phyloP scores from a whole-genome alignment of 2,113 vertebrate species.

The Serinus canaria region DNA sequence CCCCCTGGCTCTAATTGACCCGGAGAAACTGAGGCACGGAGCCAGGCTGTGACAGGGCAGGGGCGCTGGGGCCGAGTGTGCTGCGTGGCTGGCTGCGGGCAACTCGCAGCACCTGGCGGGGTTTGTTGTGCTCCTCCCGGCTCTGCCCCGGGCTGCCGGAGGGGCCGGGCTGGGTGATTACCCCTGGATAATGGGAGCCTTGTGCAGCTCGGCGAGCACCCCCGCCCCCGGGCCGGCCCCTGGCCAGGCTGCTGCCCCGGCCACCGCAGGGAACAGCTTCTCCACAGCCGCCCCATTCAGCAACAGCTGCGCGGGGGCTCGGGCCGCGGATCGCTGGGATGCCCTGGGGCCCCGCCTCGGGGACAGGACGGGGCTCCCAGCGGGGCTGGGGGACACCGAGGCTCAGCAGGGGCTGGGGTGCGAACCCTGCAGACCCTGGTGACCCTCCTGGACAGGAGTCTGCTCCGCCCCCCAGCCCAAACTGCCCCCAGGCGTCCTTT shows the following conservation, averaged over 20 bases:
- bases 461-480: not conserved
- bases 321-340: fast-evolving
- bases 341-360: not conserved
- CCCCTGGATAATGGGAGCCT: not conserved
- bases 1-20: not conserved
- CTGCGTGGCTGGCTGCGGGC: fast-evolving
- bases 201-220: not conserved
- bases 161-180: not conserved
- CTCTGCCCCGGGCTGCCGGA: not conserved
- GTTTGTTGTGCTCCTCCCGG: not conserved
- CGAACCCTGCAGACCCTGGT: fast-evolving
- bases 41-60: not conserved
- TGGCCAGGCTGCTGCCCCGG: not conserved
- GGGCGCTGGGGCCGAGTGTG: fast-evolving
- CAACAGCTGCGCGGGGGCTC: constrained; percentile 11
- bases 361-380: not conserved
- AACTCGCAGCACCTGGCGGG: not conserved
- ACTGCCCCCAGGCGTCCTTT: not conserved
- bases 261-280: not conserved
- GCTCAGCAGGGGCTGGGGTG: fast-evolving
- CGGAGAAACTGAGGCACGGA: not conserved
- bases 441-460: not conserved
- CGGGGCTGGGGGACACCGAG: not conserved
- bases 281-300: not conserved
- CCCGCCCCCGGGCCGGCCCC: not conserved